Evolutionary conservation across 2,113 vertebrate genomes (phyloP).

Genomic region (Gnathonemus longibarbis): DNA sequence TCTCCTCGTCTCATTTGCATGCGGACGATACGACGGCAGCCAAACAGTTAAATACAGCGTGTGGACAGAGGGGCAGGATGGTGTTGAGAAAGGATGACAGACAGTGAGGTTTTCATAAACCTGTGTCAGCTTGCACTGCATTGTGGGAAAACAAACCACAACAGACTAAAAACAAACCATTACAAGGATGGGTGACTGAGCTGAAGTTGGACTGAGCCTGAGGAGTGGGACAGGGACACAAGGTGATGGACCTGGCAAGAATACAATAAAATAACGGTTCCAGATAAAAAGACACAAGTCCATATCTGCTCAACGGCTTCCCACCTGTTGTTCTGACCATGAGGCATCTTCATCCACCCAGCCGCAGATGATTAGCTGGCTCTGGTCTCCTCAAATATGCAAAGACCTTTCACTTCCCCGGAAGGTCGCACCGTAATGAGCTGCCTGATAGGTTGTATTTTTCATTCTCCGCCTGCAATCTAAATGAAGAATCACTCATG

Average conservation of each 20-base stretch:
- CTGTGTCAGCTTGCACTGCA: background rate
- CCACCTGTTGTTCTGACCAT: background rate
- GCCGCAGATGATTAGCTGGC: constrained; percentile 17
- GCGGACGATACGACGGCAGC: constrained; percentile 39
- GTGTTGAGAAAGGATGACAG: background rate
- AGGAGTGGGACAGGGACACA: background rate
- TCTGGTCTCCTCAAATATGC: constrained; percentile 38
- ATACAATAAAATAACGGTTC: background rate
- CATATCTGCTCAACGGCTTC: constrained; percentile 19
- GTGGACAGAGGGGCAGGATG: background rate
- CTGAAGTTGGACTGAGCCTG: background rate
- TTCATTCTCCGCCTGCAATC: constrained; percentile 38
- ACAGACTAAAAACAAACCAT: background rate
- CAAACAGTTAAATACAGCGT: background rate
- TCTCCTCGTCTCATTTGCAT: constrained; percentile 55
- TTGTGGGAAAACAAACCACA: background rate
- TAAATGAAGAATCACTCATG: constrained; percentile 43
- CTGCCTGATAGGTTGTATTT: constrained; percentile 34
- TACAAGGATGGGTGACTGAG: background rate
- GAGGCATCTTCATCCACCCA: background rate
- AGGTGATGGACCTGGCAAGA: no score
- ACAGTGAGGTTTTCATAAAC: background rate
- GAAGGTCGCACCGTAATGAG: constrained; percentile 50
- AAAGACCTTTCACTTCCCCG: constrained; percentile 36
- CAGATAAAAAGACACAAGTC: background rate